phyloP scores from a whole-genome alignment of 92 coral and sea anemone species.

The Pocillopora grandis region DNA sequence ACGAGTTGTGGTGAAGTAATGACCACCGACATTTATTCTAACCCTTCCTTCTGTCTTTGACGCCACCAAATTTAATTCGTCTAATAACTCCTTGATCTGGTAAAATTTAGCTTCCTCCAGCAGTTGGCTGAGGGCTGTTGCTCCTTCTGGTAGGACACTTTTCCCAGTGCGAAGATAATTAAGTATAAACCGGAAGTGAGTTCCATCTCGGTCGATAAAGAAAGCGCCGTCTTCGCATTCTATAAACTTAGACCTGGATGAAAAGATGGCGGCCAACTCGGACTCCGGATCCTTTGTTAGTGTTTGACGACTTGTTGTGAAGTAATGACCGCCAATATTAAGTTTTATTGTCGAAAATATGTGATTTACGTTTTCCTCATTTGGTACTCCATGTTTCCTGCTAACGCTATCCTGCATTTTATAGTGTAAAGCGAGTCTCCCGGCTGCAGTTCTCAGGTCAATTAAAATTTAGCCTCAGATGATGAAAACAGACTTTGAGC shows the following conservation, averaged over 20 bases:
- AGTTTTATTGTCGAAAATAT: too few relatives aligned
- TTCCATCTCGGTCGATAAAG: conserved; percentile 80
- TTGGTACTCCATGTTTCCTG: too few relatives aligned
- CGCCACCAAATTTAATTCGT: neutral
- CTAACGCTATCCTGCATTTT: too few relatives aligned
- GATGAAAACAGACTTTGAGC: too few relatives aligned
- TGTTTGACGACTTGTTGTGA: conserved; percentile 61
- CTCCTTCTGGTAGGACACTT: conserved; percentile 47
- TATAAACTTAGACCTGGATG: conserved; percentile 60
- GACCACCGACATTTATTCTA: conserved; percentile 4
- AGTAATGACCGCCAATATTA: conserved; percentile 25
- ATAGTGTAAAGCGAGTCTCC: too few relatives aligned
- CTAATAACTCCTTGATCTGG: conserved; percentile 27
- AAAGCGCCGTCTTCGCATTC: conserved; percentile 65
- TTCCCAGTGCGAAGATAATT: conserved; percentile 63
- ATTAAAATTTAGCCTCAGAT: too few relatives aligned
- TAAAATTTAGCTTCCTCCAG: conserved; percentile 58
- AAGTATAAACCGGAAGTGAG: conserved; percentile 56
- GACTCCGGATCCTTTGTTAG: conserved; percentile 65
- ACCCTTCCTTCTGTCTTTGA: too few relatives aligned
- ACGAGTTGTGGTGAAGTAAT: conserved; percentile 55
- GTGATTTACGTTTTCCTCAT: too few relatives aligned
- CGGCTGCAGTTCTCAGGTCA: too few relatives aligned
- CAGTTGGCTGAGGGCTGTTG: conserved; percentile 38
- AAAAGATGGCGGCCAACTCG: conserved; percentile 73